Evolutionary conservation across 2,888 invertebrate species (phyloP), one percentile per base, ranked within the genome.

Genomic region (Linnaemya vulpina): DNA sequence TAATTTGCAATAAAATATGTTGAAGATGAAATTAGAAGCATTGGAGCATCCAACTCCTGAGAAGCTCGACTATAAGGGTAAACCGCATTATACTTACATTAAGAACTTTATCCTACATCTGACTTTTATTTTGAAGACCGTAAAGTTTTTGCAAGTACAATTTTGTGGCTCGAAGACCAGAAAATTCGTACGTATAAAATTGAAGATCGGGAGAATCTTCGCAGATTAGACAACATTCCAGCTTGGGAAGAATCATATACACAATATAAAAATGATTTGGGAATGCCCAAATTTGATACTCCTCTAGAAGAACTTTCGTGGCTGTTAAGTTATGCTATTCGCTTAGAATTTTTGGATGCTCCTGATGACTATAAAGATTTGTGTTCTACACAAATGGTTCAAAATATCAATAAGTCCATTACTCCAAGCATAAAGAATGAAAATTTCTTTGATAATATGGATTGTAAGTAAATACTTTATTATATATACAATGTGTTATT

Each of bases 131-230:
- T 17, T 11, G 3, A 91, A 98, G 98, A 98, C 93, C 94, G 95
- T 87, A 94, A 94, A 86, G 95, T 96, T 89, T 96, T 97, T 90
- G 95, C 96, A 68, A 96, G 95, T 89, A 93, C 97, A 30, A 94
- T 98, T 25, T 92, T 96, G 1, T 99, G 98, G 99, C 91, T 99
- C 75, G 99, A 99, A 92, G 97, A 98, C 90, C 97, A 98, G 91
- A 97, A 97, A 93, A 97, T 99, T 87, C 95, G 98, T 13, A 95
- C 96, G 87, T 97, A 97, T 88, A 95, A 95, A 90, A 96, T 97
- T 78, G 96, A 97, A 90, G 96, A 97, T 86, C 93, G 97, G 13
- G 95, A 94, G 87, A 94, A 93, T 0, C 92, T 99, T n/a, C 94
- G 97, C 58, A 94, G 96, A 87, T 94, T 96, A 1, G 93, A 94